These are phyloP conservation scores for Otus sunia DNA, from an alignment of 2,113 vertebrate genomes.

Conservation along the genomic window DNA sequence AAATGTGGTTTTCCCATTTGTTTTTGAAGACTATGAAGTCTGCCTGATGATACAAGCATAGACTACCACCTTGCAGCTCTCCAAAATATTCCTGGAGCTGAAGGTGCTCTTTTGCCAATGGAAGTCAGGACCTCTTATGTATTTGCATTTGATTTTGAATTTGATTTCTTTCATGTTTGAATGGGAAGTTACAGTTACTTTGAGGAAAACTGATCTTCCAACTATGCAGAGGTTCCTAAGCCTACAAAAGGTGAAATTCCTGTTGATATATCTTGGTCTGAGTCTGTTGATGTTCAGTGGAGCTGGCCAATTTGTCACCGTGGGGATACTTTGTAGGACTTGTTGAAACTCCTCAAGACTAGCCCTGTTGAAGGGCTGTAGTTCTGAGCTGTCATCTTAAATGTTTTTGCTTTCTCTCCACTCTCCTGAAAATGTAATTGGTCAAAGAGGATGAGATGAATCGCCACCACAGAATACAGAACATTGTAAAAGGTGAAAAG, in stretches of 20 bases:
- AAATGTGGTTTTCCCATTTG: background rate
- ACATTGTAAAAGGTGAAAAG: background rate
- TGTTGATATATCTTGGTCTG: rapidly evolving
- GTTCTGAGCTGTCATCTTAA: background rate
- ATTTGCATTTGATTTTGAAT: background rate
- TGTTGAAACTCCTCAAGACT: background rate
- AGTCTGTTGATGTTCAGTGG: background rate
- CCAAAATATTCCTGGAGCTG: background rate
- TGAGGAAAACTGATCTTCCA: background rate
- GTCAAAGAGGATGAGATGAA: background rate
- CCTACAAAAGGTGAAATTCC: background rate
- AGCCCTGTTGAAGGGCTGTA: background rate
- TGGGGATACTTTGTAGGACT: background rate
- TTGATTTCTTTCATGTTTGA: background rate
- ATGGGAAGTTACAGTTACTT: background rate
- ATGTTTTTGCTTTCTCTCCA: background rate
- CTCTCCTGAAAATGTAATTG: background rate
- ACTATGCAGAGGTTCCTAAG: background rate
- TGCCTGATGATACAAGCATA: background rate
- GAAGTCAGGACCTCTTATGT: background rate
- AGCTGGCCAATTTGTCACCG: background rate
- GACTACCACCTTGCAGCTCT: background rate
- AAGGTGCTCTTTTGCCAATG: background rate
- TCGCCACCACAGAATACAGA: background rate
- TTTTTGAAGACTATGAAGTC: background rate